Percentiles rank a stretch among this genome's conserved stretches.
These are phyloP conservation scores for Gasterosteus nipponicus DNA, from an alignment of 2,113 vertebrate species.

Conservation along the genomic window DNA sequence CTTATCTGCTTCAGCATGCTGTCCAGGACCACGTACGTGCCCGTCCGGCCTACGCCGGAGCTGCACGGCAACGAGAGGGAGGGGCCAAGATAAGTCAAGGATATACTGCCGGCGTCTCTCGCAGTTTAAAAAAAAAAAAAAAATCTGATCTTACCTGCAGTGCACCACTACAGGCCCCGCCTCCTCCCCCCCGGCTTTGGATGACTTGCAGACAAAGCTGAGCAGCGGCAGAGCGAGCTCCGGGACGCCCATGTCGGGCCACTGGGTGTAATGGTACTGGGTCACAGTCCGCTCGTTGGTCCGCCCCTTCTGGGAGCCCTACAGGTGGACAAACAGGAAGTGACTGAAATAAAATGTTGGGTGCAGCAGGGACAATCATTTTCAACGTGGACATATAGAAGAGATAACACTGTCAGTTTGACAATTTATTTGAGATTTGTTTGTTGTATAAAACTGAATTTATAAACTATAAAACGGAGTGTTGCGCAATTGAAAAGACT, in stretches of 20 bases:
- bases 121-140: too few relatives aligned
- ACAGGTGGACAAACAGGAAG: neutral
- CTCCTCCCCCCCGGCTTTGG: slow-evolving; percentile 79
- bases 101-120: neutral
- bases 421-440: too few relatives aligned
- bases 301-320: slow-evolving; percentile 92
- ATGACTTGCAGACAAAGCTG: slow-evolving; percentile 90
- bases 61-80: slow-evolving; percentile 72
- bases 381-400: too few relatives aligned
- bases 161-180: slow-evolving; percentile 92
- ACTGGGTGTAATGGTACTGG: slow-evolving; percentile 97
- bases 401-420: too few relatives aligned
- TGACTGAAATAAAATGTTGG: neutral
- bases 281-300: slow-evolving; percentile 85
- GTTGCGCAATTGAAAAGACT: too few relatives aligned
- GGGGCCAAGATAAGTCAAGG: neutral
- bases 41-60: slow-evolving; percentile 93
- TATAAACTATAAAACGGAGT: too few relatives aligned
- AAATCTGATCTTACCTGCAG: slow-evolving; percentile 86
- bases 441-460: too few relatives aligned
- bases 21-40: slow-evolving; percentile 95
- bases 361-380: too few relatives aligned
- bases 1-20: slow-evolving; percentile 96
- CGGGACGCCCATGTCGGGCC: slow-evolving; percentile 97
- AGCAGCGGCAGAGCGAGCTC: slow-evolving; percentile 91